Evolutionary conservation across 2,113 vertebrate species (phyloP).

Genomic region (Anseranas semipalmata): DNA sequence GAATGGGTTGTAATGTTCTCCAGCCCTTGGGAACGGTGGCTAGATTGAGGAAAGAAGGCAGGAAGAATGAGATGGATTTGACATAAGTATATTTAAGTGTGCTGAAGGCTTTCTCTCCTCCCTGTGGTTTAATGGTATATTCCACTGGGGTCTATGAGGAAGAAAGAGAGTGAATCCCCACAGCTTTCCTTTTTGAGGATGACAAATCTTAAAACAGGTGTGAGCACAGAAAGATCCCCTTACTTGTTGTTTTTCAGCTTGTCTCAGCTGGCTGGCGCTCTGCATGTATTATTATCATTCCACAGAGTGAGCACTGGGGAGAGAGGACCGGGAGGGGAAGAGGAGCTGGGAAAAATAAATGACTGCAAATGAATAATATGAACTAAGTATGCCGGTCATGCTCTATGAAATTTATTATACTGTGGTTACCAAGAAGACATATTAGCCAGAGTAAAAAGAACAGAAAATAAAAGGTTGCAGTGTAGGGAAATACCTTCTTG

Average conservation of each 20-base stretch:
- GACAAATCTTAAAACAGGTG: conserved; percentile 95
- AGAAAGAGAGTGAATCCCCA: conserved; percentile 89
- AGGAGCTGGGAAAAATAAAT: conserved; percentile 70
- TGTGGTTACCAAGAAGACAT: conserved; percentile 72
- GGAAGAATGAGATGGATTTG: conserved; percentile 97
- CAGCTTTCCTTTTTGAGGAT: conserved; percentile 89
- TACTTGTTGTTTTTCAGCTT: conserved; percentile 63
- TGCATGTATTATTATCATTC: conserved; percentile 72
- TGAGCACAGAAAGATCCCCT: conserved; percentile 82
- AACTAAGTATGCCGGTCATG: conserved; percentile 75
- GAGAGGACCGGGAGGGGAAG: not conserved
- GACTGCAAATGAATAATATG: conserved; percentile 75
- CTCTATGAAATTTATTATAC: conserved; percentile 78
- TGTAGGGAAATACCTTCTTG: conserved; percentile 68
- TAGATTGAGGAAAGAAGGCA: conserved; percentile 87
- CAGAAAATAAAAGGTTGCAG: conserved; percentile 65
- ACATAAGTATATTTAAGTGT: conserved; percentile 96
- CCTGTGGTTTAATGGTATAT: conserved; percentile 91
- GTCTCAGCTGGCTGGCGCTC: conserved; percentile 42
- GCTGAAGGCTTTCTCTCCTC: conserved; percentile 87
- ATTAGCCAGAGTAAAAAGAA: conserved; percentile 65
- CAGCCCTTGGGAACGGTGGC: conserved; percentile 87
- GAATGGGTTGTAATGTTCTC: conserved; percentile 94
- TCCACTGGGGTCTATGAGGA: conserved; percentile 88
- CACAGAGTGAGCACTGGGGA: conserved; percentile 21